Conservation (phyloP, 2,797 vertebrate species). For the Gobio occitaniae region DNA sequence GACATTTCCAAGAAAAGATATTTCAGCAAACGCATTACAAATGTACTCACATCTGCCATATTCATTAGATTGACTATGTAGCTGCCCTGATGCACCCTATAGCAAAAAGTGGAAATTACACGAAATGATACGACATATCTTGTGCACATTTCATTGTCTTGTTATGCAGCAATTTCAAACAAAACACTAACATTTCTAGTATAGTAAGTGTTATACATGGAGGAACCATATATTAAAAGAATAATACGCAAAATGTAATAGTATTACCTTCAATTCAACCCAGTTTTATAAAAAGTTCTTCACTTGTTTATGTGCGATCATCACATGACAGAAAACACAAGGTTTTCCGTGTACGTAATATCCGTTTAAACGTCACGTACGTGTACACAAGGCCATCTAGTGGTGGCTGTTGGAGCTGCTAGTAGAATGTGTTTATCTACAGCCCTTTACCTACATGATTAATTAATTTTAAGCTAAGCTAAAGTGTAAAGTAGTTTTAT, state of each 20-base stretch:
- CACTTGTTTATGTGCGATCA: slow-evolving; percentile 36
- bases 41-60: slow-evolving; percentile 78
- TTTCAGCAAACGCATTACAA: neutral
- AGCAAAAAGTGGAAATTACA: neutral
- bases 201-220: neutral
- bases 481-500: neutral
- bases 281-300: slow-evolving; percentile 22
- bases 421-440: neutral
- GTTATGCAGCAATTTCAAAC: neutral
- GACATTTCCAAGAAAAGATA: neutral
- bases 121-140: neutral
- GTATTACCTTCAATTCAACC: slow-evolving; percentile 38
- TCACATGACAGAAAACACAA: slow-evolving; percentile 67
- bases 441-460: neutral
- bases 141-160: neutral
- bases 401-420: neutral
- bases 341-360: slow-evolving; percentile 59
- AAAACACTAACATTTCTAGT: neutral
- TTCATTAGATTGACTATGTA: neutral
- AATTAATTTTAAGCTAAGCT: neutral
- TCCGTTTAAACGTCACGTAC: slow-evolving; percentile 38
- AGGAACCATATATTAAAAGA: neutral
- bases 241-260: neutral
- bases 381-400: slow-evolving; percentile 50
- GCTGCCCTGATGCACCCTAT: slow-evolving; percentile 30